Percentiles rank a stretch among this genome's conserved stretches.
Conservation (phyloP, 2,113 vertebrate species). For the Aplodontia rufa region DNA sequence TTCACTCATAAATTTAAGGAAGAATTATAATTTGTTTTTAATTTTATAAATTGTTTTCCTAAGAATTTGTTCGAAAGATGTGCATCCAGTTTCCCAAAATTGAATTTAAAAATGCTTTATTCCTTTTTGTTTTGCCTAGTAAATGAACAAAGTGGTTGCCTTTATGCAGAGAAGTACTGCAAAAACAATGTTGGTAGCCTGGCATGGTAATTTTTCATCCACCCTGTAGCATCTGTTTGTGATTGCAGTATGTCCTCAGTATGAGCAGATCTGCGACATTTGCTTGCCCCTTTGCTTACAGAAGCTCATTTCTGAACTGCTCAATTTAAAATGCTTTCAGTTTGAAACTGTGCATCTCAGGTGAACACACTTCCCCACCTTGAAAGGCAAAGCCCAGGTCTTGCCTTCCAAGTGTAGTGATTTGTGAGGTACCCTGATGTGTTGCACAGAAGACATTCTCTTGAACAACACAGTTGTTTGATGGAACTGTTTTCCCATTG, state of each 20-base stretch:
- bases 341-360: not conserved
- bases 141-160: not conserved
- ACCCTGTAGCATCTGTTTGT: not conserved
- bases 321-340: not conserved
- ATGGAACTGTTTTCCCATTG: not conserved
- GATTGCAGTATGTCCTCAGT: not conserved
- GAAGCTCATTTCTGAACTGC: not conserved
- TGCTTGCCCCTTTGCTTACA: not conserved
- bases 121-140: not conserved
- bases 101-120: not conserved
- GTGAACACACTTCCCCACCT: not conserved
- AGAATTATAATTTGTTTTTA: not conserved
- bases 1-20: not conserved
- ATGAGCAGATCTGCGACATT: not conserved
- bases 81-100: not conserved
- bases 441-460: not conserved
- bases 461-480: slow-evolving; percentile 30
- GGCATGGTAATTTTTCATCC: not conserved
- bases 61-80: not conserved
- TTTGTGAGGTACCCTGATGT: slow-evolving; percentile 26
- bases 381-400: not conserved
- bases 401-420: not conserved
- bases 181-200: not conserved
- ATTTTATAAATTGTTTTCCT: slow-evolving; percentile 8
- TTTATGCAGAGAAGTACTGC: not conserved